These are phyloP conservation scores for Drosophila navojoa DNA, from an alignment of 1,140 invertebrate genomes.

Conservation along the genomic window DNA sequence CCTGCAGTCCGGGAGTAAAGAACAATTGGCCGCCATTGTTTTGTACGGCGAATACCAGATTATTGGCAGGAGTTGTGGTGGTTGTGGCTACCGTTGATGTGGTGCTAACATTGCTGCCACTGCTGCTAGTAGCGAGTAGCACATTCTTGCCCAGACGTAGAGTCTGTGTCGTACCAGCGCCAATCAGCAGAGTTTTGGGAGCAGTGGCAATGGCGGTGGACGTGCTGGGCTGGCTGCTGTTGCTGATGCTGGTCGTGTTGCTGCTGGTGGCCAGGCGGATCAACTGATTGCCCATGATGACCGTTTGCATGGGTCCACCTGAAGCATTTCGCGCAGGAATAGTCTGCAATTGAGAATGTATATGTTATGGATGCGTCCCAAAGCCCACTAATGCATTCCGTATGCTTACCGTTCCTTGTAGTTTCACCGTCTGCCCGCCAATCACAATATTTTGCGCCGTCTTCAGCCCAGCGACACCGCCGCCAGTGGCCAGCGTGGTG, in stretches of 20 bases:
- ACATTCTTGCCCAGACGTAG: constrained; percentile 73
- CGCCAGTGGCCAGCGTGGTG: constrained; percentile 7
- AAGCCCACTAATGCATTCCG: background rate
- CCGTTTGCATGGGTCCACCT: constrained; percentile 65
- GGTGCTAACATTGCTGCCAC: constrained; percentile 24
- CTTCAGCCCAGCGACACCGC: constrained; percentile 12
- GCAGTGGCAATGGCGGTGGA: constrained; percentile 47
- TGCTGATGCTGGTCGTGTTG: constrained; percentile 34
- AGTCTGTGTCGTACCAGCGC: constrained; percentile 60
- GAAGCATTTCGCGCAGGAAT: constrained; percentile 40
- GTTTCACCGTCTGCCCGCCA: constrained; percentile 78
- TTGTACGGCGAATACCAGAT: constrained; percentile 87
- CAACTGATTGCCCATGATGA: constrained; percentile 84
- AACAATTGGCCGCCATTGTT: constrained; percentile 86
- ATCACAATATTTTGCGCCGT: constrained; percentile 79
- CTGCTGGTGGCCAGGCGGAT: constrained; percentile 65
- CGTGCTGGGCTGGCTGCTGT: constrained; percentile 26
- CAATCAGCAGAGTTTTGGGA: constrained; percentile 71
- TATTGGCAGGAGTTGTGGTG: constrained; percentile 70
- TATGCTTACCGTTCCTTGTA: constrained; percentile 67
- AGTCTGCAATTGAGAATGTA: constrained; percentile 31
- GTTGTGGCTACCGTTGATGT: constrained; percentile 24
- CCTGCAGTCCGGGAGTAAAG: constrained; percentile 85
- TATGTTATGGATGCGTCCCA: background rate
- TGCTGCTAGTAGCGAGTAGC: constrained; percentile 39